Percentiles rank a stretch among this genome's conserved stretches.
These are phyloP conservation scores for Glossophaga mutica DNA, from an alignment of 2,797 vertebrate genomes.

Conservation along the genomic window DNA sequence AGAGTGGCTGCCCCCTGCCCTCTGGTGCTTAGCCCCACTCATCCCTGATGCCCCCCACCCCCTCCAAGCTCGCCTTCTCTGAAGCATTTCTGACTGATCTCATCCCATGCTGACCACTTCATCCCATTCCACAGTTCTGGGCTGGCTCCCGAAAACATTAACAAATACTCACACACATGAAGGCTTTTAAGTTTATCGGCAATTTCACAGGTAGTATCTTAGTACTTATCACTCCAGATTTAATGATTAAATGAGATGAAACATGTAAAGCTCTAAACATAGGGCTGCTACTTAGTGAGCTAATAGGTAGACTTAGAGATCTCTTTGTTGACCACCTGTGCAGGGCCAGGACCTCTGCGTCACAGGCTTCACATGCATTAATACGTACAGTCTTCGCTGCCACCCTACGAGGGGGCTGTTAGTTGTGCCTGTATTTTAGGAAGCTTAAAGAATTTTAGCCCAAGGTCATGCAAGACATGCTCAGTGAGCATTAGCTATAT, in stretches of 20 bases:
- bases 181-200: slow-evolving; percentile 60
- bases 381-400: slow-evolving; percentile 5
- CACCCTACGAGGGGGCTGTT: background rate
- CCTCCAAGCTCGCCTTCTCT: background rate
- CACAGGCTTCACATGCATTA: background rate
- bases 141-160: background rate
- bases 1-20: background rate
- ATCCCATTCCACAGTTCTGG: background rate
- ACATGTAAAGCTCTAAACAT: slow-evolving; percentile 46
- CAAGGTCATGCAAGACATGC: background rate
- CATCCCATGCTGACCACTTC: background rate
- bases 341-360: slow-evolving; percentile 40
- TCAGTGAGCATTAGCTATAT: background rate
- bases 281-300: slow-evolving; percentile 48
- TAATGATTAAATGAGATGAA: slow-evolving; percentile 66
- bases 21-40: background rate
- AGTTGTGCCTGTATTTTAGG: background rate
- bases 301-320: slow-evolving; percentile 60
- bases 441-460: background rate
- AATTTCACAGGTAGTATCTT: slow-evolving; percentile 29
- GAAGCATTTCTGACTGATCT: background rate
- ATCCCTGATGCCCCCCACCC: background rate
- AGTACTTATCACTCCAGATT: slow-evolving; percentile 50
- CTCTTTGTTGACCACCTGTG: slow-evolving; percentile 29
- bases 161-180: background rate